A percentile compares a stretch with the other conserved stretches of the same genome.
Evolutionary conservation across 1,140 invertebrate genomes (phyloP).

Genomic region (Megathymus violae): DNA sequence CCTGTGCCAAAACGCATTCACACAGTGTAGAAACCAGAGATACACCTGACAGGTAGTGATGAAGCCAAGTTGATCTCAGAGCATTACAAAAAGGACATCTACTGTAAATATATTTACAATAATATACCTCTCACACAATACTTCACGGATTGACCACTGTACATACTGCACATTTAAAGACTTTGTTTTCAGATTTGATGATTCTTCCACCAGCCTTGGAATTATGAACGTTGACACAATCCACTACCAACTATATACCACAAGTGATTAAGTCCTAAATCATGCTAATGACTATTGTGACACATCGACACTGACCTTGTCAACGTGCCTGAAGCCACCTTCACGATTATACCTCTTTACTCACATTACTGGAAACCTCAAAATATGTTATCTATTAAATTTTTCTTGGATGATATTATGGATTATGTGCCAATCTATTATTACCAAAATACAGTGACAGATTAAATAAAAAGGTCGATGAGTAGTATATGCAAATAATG

Average conservation of each 20-base stretch:
- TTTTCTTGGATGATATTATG: slow-evolving; percentile 58
- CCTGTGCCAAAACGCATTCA: slow-evolving; percentile 9
- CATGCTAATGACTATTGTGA: slow-evolving; percentile 38
- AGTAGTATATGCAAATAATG: slow-evolving; percentile 69
- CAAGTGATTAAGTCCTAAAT: slow-evolving; percentile 48
- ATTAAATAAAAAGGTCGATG: slow-evolving; percentile 59
- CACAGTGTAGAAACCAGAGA: slow-evolving; percentile 2
- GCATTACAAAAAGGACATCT: not conserved
- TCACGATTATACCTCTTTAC: slow-evolving; percentile 45
- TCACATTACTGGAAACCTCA: slow-evolving; percentile 34
- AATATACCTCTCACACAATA: slow-evolving; percentile 9
- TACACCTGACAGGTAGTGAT: not conserved
- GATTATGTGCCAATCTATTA: slow-evolving; percentile 69
- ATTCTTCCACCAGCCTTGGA: slow-evolving; percentile 55
- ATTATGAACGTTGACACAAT: slow-evolving; percentile 46
- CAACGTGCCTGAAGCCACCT: slow-evolving; percentile 53
- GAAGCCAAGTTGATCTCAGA: not conserved
- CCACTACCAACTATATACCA: slow-evolving; percentile 52
- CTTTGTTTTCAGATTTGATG: slow-evolving; percentile 46
- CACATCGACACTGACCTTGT: slow-evolving; percentile 63
- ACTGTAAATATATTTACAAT: not conserved
- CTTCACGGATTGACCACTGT: slow-evolving; percentile 34
- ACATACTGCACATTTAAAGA: slow-evolving; percentile 44
- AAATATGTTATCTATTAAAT: slow-evolving; percentile 47
- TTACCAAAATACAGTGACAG: slow-evolving; percentile 64